Conservation (phyloP, 2,113 vertebrate genomes). For the Thomomys bottae region DNA sequence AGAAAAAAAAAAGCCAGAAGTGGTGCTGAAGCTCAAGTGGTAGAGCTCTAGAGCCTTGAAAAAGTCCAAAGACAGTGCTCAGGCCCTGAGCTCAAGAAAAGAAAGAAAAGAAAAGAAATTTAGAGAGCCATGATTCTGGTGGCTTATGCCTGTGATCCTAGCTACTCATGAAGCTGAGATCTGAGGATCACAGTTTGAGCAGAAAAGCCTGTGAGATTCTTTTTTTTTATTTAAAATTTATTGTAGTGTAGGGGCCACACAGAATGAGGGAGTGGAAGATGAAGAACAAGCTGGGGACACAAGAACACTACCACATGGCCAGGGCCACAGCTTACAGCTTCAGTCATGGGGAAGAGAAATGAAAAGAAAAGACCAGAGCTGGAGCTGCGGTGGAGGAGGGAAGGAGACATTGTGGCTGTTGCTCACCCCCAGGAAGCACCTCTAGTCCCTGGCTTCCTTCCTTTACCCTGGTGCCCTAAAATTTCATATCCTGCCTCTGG, state of each 20-base stretch:
- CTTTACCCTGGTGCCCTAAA: slow-evolving; percentile 52
- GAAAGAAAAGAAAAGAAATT: too few species aligned
- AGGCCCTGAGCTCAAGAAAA: too few species aligned
- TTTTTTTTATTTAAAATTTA: slow-evolving; percentile 82
- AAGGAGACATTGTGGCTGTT: slow-evolving; percentile 70
- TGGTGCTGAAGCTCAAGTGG: too few species aligned
- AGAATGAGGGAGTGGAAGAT: slow-evolving; percentile 64
- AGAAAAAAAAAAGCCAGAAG: too few species aligned
- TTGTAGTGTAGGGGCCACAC: slow-evolving; percentile 78
- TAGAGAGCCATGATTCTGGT: too few species aligned
- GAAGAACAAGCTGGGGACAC: slow-evolving; percentile 80
- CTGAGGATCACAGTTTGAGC: too few species aligned
- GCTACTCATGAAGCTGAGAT: too few species aligned
- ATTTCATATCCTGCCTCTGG: slow-evolving; percentile 69
- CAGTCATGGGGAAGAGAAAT: slow-evolving; percentile 57
- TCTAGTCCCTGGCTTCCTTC: slow-evolving; percentile 69
- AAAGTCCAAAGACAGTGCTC: too few species aligned
- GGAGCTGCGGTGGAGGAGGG: slow-evolving; percentile 76
- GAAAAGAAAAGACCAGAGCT: slow-evolving; percentile 76
- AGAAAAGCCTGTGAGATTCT: too few species aligned
- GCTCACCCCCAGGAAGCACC: slow-evolving; percentile 77
- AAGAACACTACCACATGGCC: slow-evolving; percentile 80
- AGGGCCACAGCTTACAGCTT: slow-evolving; percentile 79
- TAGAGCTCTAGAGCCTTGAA: too few species aligned
- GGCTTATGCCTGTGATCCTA: too few species aligned